A percentile compares a stretch with the other conserved stretches of the same genome.
Evolutionary conservation across 2,888 invertebrate genomes (phyloP).

Genomic region (Chydorus sphaericus): DNA sequence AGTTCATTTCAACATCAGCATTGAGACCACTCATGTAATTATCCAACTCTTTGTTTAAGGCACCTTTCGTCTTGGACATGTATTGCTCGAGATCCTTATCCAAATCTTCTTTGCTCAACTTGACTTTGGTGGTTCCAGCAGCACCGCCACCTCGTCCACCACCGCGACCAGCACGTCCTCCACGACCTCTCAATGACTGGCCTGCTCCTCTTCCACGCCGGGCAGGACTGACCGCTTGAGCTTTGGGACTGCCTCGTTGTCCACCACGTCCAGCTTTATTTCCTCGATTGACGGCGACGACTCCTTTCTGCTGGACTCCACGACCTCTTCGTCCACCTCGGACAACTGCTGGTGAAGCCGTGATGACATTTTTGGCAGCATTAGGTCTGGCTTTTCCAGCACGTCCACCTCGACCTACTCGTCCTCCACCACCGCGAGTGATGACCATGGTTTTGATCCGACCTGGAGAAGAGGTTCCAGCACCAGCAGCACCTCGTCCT

Average conservation of each 20-base stretch:
- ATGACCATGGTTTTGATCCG: too few relatives aligned
- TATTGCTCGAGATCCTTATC: constrained; percentile 55
- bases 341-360: too few relatives aligned
- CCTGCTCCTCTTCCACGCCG: not conserved
- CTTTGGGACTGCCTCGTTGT: not conserved
- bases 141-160: constrained; percentile 22
- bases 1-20: constrained; percentile 3
- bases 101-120: constrained; percentile 41
- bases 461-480: too few relatives aligned
- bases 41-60: constrained; percentile 42
- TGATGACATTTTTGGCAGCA: too few relatives aligned
- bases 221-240: not conserved
- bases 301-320: too few relatives aligned
- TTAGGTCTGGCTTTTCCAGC: too few relatives aligned
- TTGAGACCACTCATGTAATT: constrained; percentile 33
- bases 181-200: constrained; percentile 11
- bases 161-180: constrained; percentile 20
- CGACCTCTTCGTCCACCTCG: too few relatives aligned
- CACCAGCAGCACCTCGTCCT: too few relatives aligned
- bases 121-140: constrained; percentile 21
- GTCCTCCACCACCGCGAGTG: too few relatives aligned
- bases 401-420: too few relatives aligned
- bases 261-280: not conserved
- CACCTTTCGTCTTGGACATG: constrained; percentile 47
- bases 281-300: not conserved